phyloP scores from a whole-genome alignment of 1,140 invertebrate genomes.

The Drosophila sproati region DNA sequence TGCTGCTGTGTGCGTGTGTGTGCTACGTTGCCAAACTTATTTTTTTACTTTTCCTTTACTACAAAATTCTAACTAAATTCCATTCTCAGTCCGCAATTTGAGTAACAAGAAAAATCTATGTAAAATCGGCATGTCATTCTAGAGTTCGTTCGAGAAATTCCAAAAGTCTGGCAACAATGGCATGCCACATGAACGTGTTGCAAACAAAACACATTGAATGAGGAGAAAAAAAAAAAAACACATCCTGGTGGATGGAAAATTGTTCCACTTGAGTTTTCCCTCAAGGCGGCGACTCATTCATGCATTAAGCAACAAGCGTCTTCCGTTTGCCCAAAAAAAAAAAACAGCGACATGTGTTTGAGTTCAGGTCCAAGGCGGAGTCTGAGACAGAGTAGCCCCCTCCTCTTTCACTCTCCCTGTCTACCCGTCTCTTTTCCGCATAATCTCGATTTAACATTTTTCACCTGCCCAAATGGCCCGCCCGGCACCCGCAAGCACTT shows the following conservation, averaged over 20 bases:
- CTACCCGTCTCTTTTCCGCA: slow-evolving; percentile 18
- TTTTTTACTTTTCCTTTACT: not conserved
- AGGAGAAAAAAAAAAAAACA: slow-evolving; percentile 38
- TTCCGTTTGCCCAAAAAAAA: slow-evolving; percentile 61
- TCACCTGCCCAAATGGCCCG: slow-evolving; percentile 68
- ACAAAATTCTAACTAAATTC: slow-evolving; percentile 19
- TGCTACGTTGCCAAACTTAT: slow-evolving; percentile 41
- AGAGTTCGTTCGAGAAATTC: slow-evolving; percentile 30
- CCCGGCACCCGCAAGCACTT: slow-evolving; percentile 70
- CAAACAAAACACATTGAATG: slow-evolving; percentile 65
- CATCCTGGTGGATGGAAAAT: slow-evolving; percentile 55
- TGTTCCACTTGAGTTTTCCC: slow-evolving; percentile 78
- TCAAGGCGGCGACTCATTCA: slow-evolving; percentile 50
- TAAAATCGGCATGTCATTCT: slow-evolving; percentile 71
- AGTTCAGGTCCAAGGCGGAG: slow-evolving; percentile 31
- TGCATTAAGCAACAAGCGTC: slow-evolving; percentile 57
- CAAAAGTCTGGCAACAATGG: slow-evolving; percentile 55
- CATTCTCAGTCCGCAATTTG: slow-evolving; percentile 47
- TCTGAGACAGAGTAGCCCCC: slow-evolving; percentile 9
- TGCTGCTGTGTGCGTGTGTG: slow-evolving; percentile 10
- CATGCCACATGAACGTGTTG: slow-evolving; percentile 61
- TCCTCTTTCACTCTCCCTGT: not conserved
- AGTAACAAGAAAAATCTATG: slow-evolving; percentile 45
- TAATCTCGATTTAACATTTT: slow-evolving; percentile 81
- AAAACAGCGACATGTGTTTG: slow-evolving; percentile 72